Evolutionary conservation across 1,140 invertebrate genomes (phyloP), one percentile per base, ranked within the genome.

Genomic region (Homarus americanus): DNA sequence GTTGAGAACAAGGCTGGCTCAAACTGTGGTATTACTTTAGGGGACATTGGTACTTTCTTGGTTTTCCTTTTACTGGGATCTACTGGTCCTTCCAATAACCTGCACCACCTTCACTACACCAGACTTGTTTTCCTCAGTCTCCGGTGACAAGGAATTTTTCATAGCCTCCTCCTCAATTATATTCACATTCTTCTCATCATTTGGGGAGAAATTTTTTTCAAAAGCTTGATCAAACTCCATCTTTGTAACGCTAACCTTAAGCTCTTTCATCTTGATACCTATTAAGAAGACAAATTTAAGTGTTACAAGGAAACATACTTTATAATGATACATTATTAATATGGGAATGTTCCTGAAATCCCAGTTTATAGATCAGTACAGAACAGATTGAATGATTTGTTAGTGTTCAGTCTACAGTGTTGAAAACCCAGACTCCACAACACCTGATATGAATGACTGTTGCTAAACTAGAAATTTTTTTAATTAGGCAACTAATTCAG

Each of bases 231-330:
- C 63, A 7, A 82, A 12, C 17, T 63, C 53, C 53, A 63, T 63
- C 20, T 63, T 82, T 36, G 63, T 38, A 38, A 79, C 49, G 17
- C 44, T 87, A 17, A 79, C 85, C 15, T 53, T 87, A 28, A 87
- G 24, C 36, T 87, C 41, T 49, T 78, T 87, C 34, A 87, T 87
- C 58, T 87, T 76, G 32, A 87, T 10, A 63, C 38, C 85, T 87
- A 28, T 36, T 32, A 63, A 63, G 41, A 38, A 63, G 36, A 38
- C 9, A 79, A 66, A 53, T 36, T 40, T 63, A 76, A 44, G 36
- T 49, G 5, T n/a, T n/a, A n/a, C n/a, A n/a, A n/a, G n/a, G n/a
- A n/a, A n/a, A n/a, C n/a, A n/a, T n/a, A n/a, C n/a, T n/a, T n/a
- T n/a, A n/a, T n/a, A n/a, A n/a, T n/a, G n/a, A n/a, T n/a, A n/a